Base-by-base conservation (phyloP, 1,140 invertebrate species). In the Heliconius melpomene region DNA sequence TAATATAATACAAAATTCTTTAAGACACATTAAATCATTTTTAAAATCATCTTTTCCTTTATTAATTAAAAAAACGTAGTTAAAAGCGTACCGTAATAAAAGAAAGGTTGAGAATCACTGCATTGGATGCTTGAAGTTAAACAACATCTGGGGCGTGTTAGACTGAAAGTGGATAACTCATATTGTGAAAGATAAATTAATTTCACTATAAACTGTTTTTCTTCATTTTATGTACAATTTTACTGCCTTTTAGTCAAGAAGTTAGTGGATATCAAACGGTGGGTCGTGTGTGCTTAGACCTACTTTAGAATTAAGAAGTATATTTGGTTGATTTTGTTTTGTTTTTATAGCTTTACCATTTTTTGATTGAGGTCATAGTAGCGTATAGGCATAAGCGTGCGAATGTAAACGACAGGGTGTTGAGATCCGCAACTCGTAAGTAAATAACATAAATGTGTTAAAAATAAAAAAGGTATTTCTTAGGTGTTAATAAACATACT, bases 181-280 rank as follows among this genome's bases (percentile, higher is more conserved):
- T 66, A 66, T 66, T 29, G 60, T 66, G 60, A 66, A 66, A 66
- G 60, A 66, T 66, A 66, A 66, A 66, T 66, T 66, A 66, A 66
- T 29, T 66, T 29, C 29, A 29, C 60, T 26, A 26, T 66, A 29
- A 66, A 16, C 3, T 29, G 60, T 66, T 66, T 66, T 66, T 29
- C 23, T 26, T 66, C 9, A 66, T 66, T 26, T 66, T 66, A 29
- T 26, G 26, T 66, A 13, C 0, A 26, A 29, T 13, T 66, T 29
- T 66, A 66, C 54, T 23, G n/a, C 23, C 18, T 57, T 52, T 20
- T 52, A 52, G 50, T 52, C 50, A 52, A 20, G 16, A 7, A 52
- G 2, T 57, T 23, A 23, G 54, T 23, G 20, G n/a, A 23, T n/a
- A 57, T 23, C n/a, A 57, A 57, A n/a, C 54, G 2, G n/a, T 57